Conservation (phyloP, 2,888 invertebrate genomes). For the Ormyrus rosae region DNA sequence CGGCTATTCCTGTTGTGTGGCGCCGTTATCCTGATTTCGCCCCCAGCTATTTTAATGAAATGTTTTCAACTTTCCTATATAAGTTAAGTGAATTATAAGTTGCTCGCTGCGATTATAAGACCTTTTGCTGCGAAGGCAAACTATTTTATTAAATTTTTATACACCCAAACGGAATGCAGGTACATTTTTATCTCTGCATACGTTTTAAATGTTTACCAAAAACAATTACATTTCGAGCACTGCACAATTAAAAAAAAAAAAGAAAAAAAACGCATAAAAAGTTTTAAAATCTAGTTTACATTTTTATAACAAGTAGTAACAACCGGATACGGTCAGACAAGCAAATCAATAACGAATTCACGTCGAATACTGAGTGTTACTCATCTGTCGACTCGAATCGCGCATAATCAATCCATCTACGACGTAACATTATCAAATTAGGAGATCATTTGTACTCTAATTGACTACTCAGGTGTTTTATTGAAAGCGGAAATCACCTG, state of each 20-base stretch:
- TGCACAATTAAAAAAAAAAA: too few relatives aligned
- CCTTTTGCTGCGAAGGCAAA: slow-evolving; percentile 13
- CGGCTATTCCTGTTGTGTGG: slow-evolving; percentile 25
- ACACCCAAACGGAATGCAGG: slow-evolving; percentile 11
- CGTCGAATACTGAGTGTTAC: too few relatives aligned
- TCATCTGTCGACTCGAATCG: too few relatives aligned
- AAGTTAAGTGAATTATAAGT: slow-evolving; percentile 26
- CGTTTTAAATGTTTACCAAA: too few relatives aligned
- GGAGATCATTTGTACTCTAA: slow-evolving; percentile 9
- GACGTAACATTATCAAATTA: too few relatives aligned
- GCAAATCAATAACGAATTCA: too few relatives aligned
- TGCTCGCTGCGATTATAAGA: slow-evolving; percentile 29
- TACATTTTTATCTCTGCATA: not conserved
- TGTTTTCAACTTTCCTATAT: slow-evolving; percentile 39
- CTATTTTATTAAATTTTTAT: slow-evolving; percentile 36
- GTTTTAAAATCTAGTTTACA: too few relatives aligned
- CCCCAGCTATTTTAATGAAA: slow-evolving; percentile 27
- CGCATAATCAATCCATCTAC: too few relatives aligned
- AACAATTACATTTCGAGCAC: too few relatives aligned
- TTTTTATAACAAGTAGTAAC: too few relatives aligned
- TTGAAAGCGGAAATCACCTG: slow-evolving; percentile 5
- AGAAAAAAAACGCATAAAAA: too few relatives aligned
- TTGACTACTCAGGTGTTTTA: not conserved
- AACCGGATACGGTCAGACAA: too few relatives aligned
- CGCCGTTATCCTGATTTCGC: slow-evolving; percentile 19